Base-by-base conservation (phyloP, 2,888 invertebrate genomes). In the Aradus depressus region DNA sequence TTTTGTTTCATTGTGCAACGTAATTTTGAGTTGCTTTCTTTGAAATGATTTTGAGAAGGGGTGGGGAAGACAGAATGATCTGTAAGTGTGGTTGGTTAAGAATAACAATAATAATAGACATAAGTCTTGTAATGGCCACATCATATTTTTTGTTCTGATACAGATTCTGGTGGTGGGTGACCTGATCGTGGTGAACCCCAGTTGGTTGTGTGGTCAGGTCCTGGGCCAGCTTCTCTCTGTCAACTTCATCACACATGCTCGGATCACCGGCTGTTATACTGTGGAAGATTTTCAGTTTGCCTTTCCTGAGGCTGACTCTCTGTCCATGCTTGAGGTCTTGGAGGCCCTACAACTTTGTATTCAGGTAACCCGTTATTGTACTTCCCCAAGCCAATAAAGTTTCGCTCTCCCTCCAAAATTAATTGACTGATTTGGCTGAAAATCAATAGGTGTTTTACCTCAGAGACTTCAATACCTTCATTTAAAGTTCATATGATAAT, bases 241-340 rank as follows among this genome's bases (percentile, higher is more conserved):
- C 37, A 75, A 75, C 45, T 75, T 75, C 60, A 62, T 72, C 50
- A 64, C 66, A 19, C 67, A 68, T 47, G 72, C 74, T 26, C 69
- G 78, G 28, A 73, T 75, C 6, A 77, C 80, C 14, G 85, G 84
- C 2, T 80, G 80, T 59, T 84, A 81, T 65, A 76, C 80, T 2
- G 67, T 75, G 10, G 81, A 82, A 60, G 83, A 84, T 65, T 80
- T 85, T 63, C 82, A 81, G 66, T 73, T 80, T 34, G 73, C 80
- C 60, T 80, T 75, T 63, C 80, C 81, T 26, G 80, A 81, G 43
- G 76, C 78, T 52, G 83, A 84, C 61, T 79, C 81, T 3, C 66
- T 72, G 50, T 79, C 81, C 61, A 72, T 83, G 60, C 68, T 85
- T 41, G 77, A 79, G 63, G 70, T 78, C 54, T 66, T 86, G 39